These are phyloP conservation scores for Chironomus riparius DNA, from an alignment of 2,888 invertebrate genomes.

Conservation along the genomic window DNA sequence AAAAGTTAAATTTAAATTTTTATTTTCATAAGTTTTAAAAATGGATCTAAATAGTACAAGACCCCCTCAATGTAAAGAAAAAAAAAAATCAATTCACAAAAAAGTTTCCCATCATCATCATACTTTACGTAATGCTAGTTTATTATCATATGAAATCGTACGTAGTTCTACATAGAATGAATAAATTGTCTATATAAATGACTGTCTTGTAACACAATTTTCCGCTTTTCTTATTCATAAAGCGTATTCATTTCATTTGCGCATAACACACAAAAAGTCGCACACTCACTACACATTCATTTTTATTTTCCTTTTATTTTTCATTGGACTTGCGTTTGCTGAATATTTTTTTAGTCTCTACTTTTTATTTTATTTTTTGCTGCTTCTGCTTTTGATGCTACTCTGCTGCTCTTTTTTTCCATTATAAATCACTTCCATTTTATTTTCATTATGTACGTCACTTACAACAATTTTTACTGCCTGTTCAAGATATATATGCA, in stretches of 20 bases:
- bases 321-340: too few relatives aligned
- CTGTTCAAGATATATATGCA: neutral
- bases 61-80: too few relatives aligned
- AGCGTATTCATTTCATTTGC: neutral
- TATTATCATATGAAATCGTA: too few relatives aligned
- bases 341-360: neutral
- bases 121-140: too few relatives aligned
- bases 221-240: conserved; percentile 1
- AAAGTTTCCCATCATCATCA: too few relatives aligned
- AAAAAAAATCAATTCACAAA: too few relatives aligned
- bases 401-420: neutral
- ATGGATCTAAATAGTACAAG: too few relatives aligned
- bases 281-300: neutral
- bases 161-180: too few relatives aligned
- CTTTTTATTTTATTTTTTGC: neutral
- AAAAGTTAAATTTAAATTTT: too few relatives aligned
- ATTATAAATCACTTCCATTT: conserved; percentile 26
- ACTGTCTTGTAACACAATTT: neutral
- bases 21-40: too few relatives aligned
- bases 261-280: neutral
- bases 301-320: neutral
- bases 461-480: conserved; percentile 7
- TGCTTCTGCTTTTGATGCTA: neutral
- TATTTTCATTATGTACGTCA: conserved; percentile 26
- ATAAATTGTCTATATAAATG: too few relatives aligned